Evolutionary conservation across 2,113 vertebrate species (phyloP), one percentile per base, ranked within the genome.

Genomic region (Calidris pygmaea): DNA sequence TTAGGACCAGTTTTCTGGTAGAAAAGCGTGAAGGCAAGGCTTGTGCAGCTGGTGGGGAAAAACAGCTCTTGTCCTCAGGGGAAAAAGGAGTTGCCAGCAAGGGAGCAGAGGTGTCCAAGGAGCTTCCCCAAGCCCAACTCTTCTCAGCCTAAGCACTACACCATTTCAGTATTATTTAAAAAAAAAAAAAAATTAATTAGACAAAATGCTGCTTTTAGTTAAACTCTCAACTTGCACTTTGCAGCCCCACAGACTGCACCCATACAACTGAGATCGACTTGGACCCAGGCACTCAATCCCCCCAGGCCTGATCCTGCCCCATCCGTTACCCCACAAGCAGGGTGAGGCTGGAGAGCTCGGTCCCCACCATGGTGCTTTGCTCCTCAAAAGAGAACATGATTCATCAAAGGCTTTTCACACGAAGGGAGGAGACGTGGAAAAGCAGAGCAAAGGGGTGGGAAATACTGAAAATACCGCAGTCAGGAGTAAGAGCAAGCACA

Each of bases 151-250:
- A 58, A 32, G 68, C 0, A 1, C 80, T 78, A 7, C 63, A 66
- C n/a, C 12, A 6, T 55, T 50, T 55, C 67, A 63, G 78, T 59
- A 30, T 62, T 89, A 41, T 62, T 70, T 59, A 72, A 16, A 30
- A 27, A 37, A 70, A 65, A 29, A 63, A 70, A 39, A 18, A 84
- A n/a, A 35, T 9, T 12, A 52, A 48, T 48, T 21, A 65, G 60
- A 47, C 41, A 85, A 91, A 91, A 85, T 35, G 80, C 86, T 91
- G 86, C 93, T 78, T 88, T 90, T 63, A 81, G 60, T 34, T 52
- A 60, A 96, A 93, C 56, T 41, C 67, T 84, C 35, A 15, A 14
- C 29, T 71, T 92, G 83, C 93, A 84, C 79, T 94, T 90, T 89
- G 68, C 63, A 87, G 39, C 60, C 62, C 68, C 72, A 30, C 37